Conservation (phyloP, 2,113 vertebrate genomes). For the Terrapene triunguis region DNA sequence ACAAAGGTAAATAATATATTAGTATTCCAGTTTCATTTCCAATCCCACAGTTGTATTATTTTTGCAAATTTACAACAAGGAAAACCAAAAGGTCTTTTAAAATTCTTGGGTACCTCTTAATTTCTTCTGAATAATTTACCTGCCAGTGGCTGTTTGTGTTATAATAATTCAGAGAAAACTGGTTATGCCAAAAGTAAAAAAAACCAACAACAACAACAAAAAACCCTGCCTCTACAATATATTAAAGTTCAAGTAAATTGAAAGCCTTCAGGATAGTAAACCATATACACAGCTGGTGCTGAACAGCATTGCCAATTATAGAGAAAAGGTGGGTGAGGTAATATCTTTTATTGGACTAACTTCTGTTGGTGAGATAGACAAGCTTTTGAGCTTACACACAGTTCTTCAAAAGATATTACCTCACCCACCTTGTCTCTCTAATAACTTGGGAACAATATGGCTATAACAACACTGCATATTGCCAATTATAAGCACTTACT, state of each 20-base stretch:
- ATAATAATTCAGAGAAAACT: constrained; percentile 76
- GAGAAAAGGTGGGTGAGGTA: background rate
- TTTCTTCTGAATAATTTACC: constrained; percentile 81
- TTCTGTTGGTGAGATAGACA: background rate
- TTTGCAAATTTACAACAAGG: constrained; percentile 71
- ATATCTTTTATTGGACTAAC: background rate
- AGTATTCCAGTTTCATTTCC: constrained; percentile 69
- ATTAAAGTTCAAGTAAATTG: constrained; percentile 60
- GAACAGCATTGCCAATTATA: constrained; percentile 13
- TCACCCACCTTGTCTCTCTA: background rate
- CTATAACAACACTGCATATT: background rate
- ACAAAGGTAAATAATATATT: constrained; percentile 57
- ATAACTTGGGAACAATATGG: background rate
- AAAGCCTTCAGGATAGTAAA: constrained; percentile 58
- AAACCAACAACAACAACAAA: background rate
- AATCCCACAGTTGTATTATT: constrained; percentile 52
- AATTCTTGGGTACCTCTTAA: constrained; percentile 73
- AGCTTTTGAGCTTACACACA: background rate
- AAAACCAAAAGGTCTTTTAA: constrained; percentile 72
- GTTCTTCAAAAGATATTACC: background rate
- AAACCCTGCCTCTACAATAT: constrained; percentile 21
- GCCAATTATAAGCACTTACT: background rate
- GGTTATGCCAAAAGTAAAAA: constrained; percentile 49
- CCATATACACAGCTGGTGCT: background rate
- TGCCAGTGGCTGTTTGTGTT: constrained; percentile 73